Base-by-base conservation (phyloP, 2,888 invertebrate genomes). In the Torymus aiolomorphi region DNA sequence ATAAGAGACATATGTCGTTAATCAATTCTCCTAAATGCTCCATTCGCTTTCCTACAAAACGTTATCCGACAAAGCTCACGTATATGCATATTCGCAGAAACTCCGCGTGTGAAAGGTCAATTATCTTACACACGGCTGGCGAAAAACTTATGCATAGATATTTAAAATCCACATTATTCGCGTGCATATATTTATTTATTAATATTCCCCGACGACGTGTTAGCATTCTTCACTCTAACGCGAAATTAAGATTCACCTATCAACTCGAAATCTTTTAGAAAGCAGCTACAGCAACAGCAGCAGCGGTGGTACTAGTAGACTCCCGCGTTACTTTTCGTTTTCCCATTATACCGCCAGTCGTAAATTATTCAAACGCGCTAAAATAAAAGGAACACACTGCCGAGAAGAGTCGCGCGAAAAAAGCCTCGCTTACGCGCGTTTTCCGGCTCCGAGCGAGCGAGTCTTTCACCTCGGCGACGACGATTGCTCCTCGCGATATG, bases 311-410 rank as follows among this genome's bases (percentile, higher is more conserved):
- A 31, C 56, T 73, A 78, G 78, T 42, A 14, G 14, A 5, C 31
- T 49, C n/a, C 12, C 24, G 24, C 51, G 42, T 16, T 10, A 18
- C 42, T 42, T 12, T 52, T 62, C 57, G 16, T 13, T 49, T 57
- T 56, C 18, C 56, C 57, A 5, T 13, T 65, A 57, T 61, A 73
- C 73, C 61, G 42, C 20, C 8, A 62, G 61, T 61, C 24, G 66
- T 69, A 73, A 78, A 78, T 78, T 78, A 78, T 78, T 73, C 13
- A 62, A 78, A 78, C 63, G 42, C 16, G 70, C 5, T 16, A 70
- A 70, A 70, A 42, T 4, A 31, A 61, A 62, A 31, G 18, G 57
- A 49, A 63, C 18, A 49, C 2, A 10, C 5, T 54, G 8, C 2
- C 31, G 42, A 20, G 14, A 5, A 31, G 56, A 18, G 42, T 10